Base-by-base conservation (phyloP, 1,140 invertebrate species). In the Eufriesea mexicana region DNA sequence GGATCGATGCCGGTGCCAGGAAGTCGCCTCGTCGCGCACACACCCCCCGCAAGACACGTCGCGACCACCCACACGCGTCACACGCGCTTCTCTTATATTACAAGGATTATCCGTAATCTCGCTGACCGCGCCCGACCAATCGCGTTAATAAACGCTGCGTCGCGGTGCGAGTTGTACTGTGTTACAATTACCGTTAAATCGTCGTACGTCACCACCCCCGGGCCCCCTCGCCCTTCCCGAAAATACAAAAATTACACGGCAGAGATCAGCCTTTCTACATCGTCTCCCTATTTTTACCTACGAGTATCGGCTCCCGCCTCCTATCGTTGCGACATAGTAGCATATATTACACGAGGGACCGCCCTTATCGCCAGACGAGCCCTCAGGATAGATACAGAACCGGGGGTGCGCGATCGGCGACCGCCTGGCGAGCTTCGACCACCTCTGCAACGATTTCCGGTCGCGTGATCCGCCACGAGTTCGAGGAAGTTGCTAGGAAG, bases 221-320 rank as follows among this genome's bases (percentile, higher is more conserved):
- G 51, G 62, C 51, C 28, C 42, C 61, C 45, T 35, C 35, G 4
- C 35, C 59, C 45, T 62, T 23, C 54, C 64, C 61, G 73, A 85
- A 86, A 85, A 85, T 88, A 84, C 86, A 88, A 88, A 88, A 88
- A 88, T 88, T 88, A 88, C 85, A 86, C 86, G 85, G 78, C 86
- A 74, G 77, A 87, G 78, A 87, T 88, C 86, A 88, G 86, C 86
- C 83, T 87, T 59, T 87, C 86, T 84, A 84, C 85, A 59, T 79
- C 81, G 67, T 55, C 49, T 35, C 64, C 54, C 74, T 78, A 71
- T 86, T 12, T 77, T 66, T 83, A 73, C 67, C 59, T 86, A 86
- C 67, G 28, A 68, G 57, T 83, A 74, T 55, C 68, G 73, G 57
- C 5, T 62, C 51, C 66, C 54, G 57, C 61, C 59, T 8, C 55